Conservation (phyloP, 2,888 invertebrate genomes). For the Ormyrus labotus region DNA sequence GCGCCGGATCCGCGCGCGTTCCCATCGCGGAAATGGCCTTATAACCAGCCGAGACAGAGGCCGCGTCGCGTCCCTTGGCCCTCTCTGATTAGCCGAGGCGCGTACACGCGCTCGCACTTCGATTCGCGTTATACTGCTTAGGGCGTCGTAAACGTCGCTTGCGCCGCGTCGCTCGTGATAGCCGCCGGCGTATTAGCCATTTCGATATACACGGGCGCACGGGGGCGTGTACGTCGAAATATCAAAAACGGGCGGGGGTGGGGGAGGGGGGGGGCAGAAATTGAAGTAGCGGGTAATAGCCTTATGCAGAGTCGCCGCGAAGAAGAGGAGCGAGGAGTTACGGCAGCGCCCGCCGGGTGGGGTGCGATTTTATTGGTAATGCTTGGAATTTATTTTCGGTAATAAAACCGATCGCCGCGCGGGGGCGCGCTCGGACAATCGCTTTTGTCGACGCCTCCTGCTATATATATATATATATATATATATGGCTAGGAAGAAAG, state of each 20-base stretch:
- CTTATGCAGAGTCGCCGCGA: constrained; percentile 1
- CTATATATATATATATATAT: too few relatives aligned
- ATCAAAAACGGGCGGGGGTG: constrained; percentile 12
- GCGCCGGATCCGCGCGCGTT: too few relatives aligned
- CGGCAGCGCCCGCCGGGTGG: background rate
- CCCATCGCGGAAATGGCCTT: too few relatives aligned
- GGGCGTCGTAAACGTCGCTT: constrained; percentile 2
- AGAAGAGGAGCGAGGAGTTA: constrained; percentile 28
- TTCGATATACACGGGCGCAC: constrained; percentile 3
- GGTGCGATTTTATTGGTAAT: constrained; percentile 5
- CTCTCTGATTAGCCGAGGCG: constrained; percentile 5
- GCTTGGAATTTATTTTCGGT: background rate
- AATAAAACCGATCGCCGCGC: background rate
- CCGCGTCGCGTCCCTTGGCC: too few relatives aligned
- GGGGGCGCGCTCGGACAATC: too few relatives aligned
- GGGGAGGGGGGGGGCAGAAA: constrained; percentile 4
- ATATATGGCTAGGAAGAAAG: too few relatives aligned
- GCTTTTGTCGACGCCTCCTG: too few relatives aligned
- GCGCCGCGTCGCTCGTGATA: background rate
- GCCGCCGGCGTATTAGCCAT: constrained; percentile 6
- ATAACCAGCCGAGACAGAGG: too few relatives aligned
- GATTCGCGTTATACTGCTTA: constrained; percentile 26
- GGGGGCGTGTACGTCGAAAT: constrained; percentile 7
- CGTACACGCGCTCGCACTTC: background rate
- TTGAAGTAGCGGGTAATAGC: constrained; percentile 1